Percentiles rank a stretch among this genome's conserved stretches.
Evolutionary conservation across 2,113 vertebrate genomes (phyloP).

Genomic region (Saguinus midas): DNA sequence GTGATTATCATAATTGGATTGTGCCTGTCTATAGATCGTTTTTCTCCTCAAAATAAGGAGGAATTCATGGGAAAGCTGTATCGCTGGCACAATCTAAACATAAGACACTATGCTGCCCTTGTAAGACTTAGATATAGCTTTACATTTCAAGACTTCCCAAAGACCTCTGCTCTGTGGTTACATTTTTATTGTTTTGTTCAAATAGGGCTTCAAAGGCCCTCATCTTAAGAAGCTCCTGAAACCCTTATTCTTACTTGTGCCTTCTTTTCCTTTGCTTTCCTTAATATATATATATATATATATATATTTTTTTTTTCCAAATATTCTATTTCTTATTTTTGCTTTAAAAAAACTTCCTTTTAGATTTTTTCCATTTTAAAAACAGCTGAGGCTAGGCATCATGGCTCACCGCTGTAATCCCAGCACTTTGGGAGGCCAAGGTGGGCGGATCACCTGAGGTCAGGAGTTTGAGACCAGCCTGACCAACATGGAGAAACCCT

Average conservation of each 20-base stretch:
- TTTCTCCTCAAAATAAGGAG: neutral
- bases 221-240: neutral
- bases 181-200: neutral
- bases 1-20: neutral
- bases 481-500: too few relatives aligned
- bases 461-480: too few relatives aligned
- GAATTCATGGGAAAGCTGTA: neutral
- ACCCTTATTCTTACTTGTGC: neutral
- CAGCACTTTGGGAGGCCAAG: too few relatives aligned
- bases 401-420: too few relatives aligned
- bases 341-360: neutral
- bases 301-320: too few relatives aligned
- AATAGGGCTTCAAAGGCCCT: neutral
- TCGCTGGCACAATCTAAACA: neutral
- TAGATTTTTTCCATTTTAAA: neutral
- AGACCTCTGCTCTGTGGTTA: neutral
- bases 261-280: constrained; percentile 1
- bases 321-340: neutral
- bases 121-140: neutral
- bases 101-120: neutral
- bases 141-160: neutral
- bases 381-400: neutral
- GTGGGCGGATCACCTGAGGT: too few relatives aligned
- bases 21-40: neutral
- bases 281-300: neutral